Evolutionary conservation across 2,888 invertebrate species (phyloP).

Genomic region (Pristionchus mayeri): DNA sequence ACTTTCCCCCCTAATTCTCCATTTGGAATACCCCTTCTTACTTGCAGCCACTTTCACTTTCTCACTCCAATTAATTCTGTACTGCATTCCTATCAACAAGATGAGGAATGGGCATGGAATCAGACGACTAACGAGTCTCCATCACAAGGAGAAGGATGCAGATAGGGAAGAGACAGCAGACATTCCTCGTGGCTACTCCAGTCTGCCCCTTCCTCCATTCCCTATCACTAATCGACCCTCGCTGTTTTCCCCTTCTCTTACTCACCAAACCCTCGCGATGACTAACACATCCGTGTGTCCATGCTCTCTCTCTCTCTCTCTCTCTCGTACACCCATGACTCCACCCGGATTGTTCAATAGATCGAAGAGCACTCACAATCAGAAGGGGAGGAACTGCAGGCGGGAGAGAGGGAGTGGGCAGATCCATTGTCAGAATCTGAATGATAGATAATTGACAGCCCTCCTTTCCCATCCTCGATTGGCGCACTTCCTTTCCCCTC

Average conservation of each 20-base stretch:
- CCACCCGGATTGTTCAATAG: background rate
- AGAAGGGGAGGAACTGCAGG: constrained; percentile 40
- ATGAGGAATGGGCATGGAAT: background rate
- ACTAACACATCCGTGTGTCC: background rate
- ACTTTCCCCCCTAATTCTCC: background rate
- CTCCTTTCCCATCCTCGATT: background rate
- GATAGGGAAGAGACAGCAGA: background rate
- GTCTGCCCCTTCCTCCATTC: background rate
- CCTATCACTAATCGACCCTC: constrained; percentile 24
- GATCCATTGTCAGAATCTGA: constrained; percentile 39
- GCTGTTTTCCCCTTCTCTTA: constrained; percentile 14
- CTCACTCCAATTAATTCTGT: background rate
- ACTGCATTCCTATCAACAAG: background rate
- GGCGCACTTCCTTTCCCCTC: background rate
- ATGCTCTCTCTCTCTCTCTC: background rate
- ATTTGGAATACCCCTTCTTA: background rate
- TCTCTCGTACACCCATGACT: no score
- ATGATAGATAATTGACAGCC: constrained; percentile 27
- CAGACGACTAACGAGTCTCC: background rate
- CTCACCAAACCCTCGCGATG: constrained; percentile 34
- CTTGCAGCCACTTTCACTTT: background rate
- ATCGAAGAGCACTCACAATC: constrained; percentile 40
- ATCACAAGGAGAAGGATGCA: background rate
- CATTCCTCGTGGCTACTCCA: background rate
- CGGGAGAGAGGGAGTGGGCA: constrained; percentile 24